Evolutionary conservation across 2,113 vertebrate genomes (phyloP).

Genomic region (Gadus chalcogrammus): DNA sequence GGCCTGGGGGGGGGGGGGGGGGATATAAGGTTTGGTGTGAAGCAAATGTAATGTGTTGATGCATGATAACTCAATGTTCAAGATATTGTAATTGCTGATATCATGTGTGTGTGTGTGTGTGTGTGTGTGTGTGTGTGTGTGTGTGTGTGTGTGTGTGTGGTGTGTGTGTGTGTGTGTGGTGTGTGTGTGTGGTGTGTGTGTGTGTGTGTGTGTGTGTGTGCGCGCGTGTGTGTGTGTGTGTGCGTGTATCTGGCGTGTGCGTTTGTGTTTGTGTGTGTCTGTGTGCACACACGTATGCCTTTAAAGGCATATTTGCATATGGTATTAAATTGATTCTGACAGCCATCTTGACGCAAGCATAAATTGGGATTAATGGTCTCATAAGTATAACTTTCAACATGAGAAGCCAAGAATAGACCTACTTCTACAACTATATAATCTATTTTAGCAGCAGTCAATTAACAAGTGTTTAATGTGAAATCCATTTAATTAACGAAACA

Average conservation of each 20-base stretch:
- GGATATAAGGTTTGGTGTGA: too few species aligned
- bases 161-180: neutral
- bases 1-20: neutral
- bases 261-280: too few species aligned
- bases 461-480: conserved; percentile 3
- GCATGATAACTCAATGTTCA: too few species aligned
- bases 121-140: neutral
- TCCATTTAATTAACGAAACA: conserved; percentile 6
- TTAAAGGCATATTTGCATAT: too few species aligned
- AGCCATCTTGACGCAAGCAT: neutral
- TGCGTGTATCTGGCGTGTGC: neutral
- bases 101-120: neutral
- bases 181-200: neutral
- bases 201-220: neutral
- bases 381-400: conserved; percentile 13
- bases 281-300: too few species aligned
- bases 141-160: neutral
- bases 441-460: conserved; percentile 7
- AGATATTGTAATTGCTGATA: too few species aligned
- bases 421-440: conserved; percentile 13
- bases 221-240: neutral
- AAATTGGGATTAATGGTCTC: conserved; percentile 20
- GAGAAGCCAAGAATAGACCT: conserved; percentile 16
- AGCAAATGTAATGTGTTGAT: neutral
- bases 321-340: too few species aligned